Evolutionary conservation across 2,888 invertebrate genomes (phyloP).

Genomic region (Athripsodes cinereus): DNA sequence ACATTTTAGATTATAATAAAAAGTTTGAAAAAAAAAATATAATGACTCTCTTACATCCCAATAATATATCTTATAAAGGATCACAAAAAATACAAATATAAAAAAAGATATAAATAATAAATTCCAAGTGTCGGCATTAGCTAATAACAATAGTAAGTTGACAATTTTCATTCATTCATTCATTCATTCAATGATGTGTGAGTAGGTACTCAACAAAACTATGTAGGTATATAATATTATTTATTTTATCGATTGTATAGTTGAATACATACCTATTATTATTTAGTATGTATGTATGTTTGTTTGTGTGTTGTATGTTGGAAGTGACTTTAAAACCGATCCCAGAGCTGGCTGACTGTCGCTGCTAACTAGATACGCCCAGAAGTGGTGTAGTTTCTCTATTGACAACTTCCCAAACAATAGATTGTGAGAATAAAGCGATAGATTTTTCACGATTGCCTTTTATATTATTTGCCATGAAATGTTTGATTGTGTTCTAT

Average conservation of each 20-base stretch:
- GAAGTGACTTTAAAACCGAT: not conserved
- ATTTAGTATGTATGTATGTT: not conserved
- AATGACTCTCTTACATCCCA: not conserved
- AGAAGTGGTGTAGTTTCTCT: not conserved
- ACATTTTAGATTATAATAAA: not conserved
- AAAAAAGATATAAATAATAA: not conserved
- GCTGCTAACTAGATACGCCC: not conserved
- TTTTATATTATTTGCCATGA: slow-evolving; percentile 10
- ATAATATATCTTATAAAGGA: too few species aligned
- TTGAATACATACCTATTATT: too few species aligned
- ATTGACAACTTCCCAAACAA: not conserved
- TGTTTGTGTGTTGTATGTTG: not conserved
- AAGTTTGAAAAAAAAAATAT: not conserved
- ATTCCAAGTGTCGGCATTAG: not conserved
- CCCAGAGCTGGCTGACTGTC: too few species aligned
- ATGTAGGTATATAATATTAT: not conserved
- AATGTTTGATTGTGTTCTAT: slow-evolving; percentile 4
- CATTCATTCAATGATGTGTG: slow-evolving; percentile 11
- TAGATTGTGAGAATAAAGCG: slow-evolving; percentile 1
- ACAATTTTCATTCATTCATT: slow-evolving; percentile 13
- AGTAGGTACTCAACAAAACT: not conserved
- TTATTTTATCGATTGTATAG: too few species aligned
- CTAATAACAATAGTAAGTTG: not conserved
- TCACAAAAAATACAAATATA: not conserved
- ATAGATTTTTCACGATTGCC: slow-evolving; percentile 12